Percentiles rank a stretch among this genome's conserved stretches.
Evolutionary conservation across 2,888 invertebrate species (phyloP).

Genomic region (Rhagophthalmus giganteus): DNA sequence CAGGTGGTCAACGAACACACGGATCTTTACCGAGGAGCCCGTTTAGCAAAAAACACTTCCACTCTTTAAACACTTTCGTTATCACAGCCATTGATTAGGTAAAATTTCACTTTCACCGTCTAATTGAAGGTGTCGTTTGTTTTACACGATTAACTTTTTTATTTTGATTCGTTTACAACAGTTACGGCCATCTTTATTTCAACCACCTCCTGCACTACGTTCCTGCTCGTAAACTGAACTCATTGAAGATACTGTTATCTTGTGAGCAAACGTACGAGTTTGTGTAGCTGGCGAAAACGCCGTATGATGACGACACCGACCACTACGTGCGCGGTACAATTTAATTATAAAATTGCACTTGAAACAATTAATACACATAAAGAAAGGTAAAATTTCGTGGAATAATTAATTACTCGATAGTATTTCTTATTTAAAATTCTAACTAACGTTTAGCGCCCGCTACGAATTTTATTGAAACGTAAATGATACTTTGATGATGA

Average conservation of each 20-base stretch:
- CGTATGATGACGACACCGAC: too few species aligned
- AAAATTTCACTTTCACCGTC: conserved; percentile 3
- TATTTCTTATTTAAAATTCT: too few species aligned
- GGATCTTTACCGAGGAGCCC: conserved; percentile 7
- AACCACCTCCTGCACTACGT: conserved; percentile 29
- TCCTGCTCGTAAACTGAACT: conserved; percentile 18
- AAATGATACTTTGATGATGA: too few species aligned
- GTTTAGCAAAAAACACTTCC: conserved; percentile 10
- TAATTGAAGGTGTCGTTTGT: conserved; percentile 1
- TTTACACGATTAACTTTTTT: conserved; percentile 21
- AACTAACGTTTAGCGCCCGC: too few species aligned
- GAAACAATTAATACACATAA: too few species aligned
- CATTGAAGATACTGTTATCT: conserved; percentile 7
- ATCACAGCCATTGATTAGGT: conserved; percentile 24
- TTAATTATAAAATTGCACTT: too few species aligned
- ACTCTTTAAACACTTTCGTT: conserved; percentile 15
- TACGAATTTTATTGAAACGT: too few species aligned
- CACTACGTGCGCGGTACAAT: too few species aligned
- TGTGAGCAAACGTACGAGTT: conserved; percentile 6
- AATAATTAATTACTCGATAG: too few species aligned
- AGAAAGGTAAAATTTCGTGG: too few species aligned
- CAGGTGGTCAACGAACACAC: conserved; percentile 51
- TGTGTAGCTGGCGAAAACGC: too few species aligned
- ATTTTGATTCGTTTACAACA: conserved; percentile 32
- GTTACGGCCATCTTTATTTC: conserved; percentile 35